These are phyloP conservation scores for Campoletis raptor DNA, from an alignment of 2,888 invertebrate species.

Conservation along the genomic window DNA sequence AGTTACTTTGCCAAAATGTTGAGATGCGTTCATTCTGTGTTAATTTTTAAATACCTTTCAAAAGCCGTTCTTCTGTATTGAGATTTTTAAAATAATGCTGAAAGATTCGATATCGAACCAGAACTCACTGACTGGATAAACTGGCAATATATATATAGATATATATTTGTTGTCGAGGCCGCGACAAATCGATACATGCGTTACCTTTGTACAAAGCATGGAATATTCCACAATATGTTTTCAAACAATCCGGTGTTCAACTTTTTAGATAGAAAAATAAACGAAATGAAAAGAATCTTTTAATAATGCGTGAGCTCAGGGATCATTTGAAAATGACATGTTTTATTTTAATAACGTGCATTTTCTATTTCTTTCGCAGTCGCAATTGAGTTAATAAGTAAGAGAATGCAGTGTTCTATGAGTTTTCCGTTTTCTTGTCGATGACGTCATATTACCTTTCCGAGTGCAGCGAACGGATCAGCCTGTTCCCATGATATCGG, in stretches of 20 bases:
- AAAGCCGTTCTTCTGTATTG: background rate
- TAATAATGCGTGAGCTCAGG: background rate
- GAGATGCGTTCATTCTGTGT: background rate
- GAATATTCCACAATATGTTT: constrained; percentile 13
- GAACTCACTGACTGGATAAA: background rate
- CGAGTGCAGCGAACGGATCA: constrained; percentile 94
- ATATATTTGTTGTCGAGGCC: constrained; percentile 85
- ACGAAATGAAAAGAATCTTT: background rate
- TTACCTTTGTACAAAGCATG: constrained; percentile 11
- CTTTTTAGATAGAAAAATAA: background rate
- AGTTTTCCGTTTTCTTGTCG: background rate
- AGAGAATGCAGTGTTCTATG: background rate
- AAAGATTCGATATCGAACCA: background rate
- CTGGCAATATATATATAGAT: background rate
- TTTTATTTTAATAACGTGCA: no score
- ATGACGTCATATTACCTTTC: constrained; percentile 84
- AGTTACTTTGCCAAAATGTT: no score
- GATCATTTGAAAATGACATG: background rate
- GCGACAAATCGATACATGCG: constrained; percentile 25
- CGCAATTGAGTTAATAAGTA: background rate
- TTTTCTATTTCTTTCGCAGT: background rate
- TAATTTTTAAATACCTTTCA: background rate
- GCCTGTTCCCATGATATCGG: constrained; percentile 99
- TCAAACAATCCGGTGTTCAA: background rate
- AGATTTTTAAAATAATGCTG: background rate